Evolutionary conservation across 2,888 invertebrate genomes (phyloP).

Genomic region (Cacoxenus indagator): DNA sequence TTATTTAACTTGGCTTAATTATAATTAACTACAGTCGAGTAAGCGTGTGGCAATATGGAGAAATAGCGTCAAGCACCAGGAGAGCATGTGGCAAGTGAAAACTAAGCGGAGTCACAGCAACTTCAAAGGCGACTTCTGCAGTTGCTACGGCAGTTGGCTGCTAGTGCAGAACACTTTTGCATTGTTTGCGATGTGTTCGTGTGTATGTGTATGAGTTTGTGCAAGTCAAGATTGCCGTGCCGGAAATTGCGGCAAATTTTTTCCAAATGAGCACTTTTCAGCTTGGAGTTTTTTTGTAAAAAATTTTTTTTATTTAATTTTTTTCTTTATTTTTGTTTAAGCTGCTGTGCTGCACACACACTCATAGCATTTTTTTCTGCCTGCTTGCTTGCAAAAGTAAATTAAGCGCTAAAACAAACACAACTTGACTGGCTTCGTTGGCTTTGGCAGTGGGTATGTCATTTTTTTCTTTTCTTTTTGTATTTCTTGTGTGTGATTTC

Average conservation of each 20-base stretch:
- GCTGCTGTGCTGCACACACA: slow-evolving; percentile 26
- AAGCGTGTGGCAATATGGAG: slow-evolving; percentile 7
- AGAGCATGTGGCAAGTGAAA: neutral
- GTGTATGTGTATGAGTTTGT: neutral
- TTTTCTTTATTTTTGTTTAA: slow-evolving; percentile 18
- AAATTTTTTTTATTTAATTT: slow-evolving; percentile 13
- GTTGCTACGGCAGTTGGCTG: neutral
- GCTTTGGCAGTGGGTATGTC: neutral
- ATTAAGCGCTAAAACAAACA: slow-evolving; percentile 44
- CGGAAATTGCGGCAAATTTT: slow-evolving; percentile 32
- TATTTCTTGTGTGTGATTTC: neutral
- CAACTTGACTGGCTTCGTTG: neutral
- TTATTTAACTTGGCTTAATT: slow-evolving; percentile 68
- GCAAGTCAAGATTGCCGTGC: slow-evolving; percentile 15
- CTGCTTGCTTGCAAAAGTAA: slow-evolving; percentile 56
- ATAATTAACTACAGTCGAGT: slow-evolving; percentile 66
- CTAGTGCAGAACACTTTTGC: neutral
- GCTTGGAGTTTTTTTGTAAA: neutral
- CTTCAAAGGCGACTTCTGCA: neutral
- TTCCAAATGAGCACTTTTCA: slow-evolving; percentile 31
- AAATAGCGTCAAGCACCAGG: neutral
- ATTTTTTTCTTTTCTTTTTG: neutral
- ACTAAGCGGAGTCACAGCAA: neutral
- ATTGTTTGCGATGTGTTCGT: neutral
- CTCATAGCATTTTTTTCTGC: slow-evolving; percentile 46